These are phyloP conservation scores for Artibeus jamaicensis DNA, from an alignment of 2,797 vertebrate genomes.

Conservation along the genomic window DNA sequence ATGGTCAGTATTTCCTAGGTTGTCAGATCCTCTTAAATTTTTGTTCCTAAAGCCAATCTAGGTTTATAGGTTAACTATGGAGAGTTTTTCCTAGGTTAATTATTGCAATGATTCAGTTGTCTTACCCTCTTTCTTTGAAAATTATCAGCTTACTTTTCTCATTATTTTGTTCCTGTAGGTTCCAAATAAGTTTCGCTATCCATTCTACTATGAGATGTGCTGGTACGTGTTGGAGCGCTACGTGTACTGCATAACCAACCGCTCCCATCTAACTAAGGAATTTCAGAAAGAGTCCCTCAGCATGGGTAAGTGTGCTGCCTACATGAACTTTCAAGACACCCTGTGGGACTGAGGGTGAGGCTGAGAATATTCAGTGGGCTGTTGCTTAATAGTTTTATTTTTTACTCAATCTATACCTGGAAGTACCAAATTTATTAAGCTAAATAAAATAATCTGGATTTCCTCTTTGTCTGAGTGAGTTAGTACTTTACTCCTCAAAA, in stretches of 20 bases:
- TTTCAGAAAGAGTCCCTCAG: conserved; percentile 96
- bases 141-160: conserved; percentile 15
- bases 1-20: neutral
- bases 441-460: neutral
- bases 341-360: neutral
- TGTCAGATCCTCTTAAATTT: neutral
- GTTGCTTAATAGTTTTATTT: neutral
- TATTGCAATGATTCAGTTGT: neutral
- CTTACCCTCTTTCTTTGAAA: neutral
- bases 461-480: conserved; percentile 3
- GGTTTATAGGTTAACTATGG: neutral
- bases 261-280: conserved; percentile 94
- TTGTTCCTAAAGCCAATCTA: neutral
- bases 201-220: conserved; percentile 99
- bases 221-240: conserved; percentile 99
- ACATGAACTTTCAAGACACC: neutral
- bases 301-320: conserved; percentile 87
- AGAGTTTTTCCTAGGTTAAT: conserved; percentile 41
- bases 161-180: conserved; percentile 84
- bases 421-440: neutral
- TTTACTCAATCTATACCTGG: neutral
- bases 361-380: neutral
- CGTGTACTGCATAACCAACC: conserved; percentile 94
- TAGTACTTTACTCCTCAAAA: neutral
- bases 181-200: conserved; percentile 97